These are phyloP conservation scores for Lomographa bimaculata DNA, from an alignment of 2,888 invertebrate species.

Conservation along the genomic window DNA sequence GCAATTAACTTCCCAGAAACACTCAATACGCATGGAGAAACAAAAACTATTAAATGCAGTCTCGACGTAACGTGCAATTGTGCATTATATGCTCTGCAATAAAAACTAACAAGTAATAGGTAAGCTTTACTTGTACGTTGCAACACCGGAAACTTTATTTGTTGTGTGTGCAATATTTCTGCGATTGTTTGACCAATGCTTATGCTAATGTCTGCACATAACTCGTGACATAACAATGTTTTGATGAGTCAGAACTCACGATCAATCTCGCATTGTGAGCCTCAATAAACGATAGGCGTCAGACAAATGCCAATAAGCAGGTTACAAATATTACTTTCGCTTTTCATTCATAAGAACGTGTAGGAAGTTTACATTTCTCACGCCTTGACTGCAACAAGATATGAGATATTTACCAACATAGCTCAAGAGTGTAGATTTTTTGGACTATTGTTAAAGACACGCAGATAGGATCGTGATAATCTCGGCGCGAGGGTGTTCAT, in stretches of 20 bases:
- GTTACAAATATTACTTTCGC: constrained; percentile 31
- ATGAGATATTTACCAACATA: constrained; percentile 32
- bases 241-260: constrained; percentile 43
- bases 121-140: constrained; percentile 26
- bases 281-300: constrained; percentile 22
- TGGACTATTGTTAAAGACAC: constrained; percentile 34
- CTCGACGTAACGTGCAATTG: constrained; percentile 3
- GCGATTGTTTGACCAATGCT: constrained; percentile 30
- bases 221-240: constrained; percentile 44
- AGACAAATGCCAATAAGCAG: constrained; percentile 23
- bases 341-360: constrained; percentile 35
- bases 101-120: constrained; percentile 10
- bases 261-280: constrained; percentile 29
- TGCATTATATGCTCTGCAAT: constrained; percentile 14
- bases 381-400: constrained; percentile 31
- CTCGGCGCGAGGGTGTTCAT: constrained; percentile 29
- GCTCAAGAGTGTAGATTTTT: constrained; percentile 32
- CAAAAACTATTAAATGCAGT: constrained; percentile 1
- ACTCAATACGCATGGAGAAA: constrained; percentile 4
- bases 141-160: constrained; percentile 47
- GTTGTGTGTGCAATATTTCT: constrained; percentile 33
- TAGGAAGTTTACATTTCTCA: constrained; percentile 36
- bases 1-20: constrained; percentile 11
- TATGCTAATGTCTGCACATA: constrained; percentile 32
- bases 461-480: constrained; percentile 29